Evolutionary conservation across 2,113 vertebrate genomes (phyloP), one percentile per base, ranked within the genome.

Genomic region (Cavia porcellus): DNA sequence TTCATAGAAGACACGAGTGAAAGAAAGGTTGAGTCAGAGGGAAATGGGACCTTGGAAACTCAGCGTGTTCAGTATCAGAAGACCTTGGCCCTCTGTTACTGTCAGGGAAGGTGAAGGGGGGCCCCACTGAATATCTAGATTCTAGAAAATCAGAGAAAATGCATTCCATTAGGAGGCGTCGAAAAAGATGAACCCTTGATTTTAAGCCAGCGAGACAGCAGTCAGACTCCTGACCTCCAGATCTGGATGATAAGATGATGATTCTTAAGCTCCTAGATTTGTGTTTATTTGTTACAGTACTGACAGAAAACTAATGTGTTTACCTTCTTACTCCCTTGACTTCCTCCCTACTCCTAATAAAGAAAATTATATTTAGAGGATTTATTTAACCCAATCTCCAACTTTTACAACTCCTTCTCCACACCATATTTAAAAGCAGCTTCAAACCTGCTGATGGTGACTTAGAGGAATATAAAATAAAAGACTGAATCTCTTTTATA

Each of bases 341-440:
- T 30, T 89, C 77, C 55, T 87, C 50, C 20, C 35, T 87, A 45
- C 85, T 93, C 38, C 14, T 85, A 92, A 90, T 72, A 70, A 91
- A 68, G 77, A 45, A 81, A 95, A 94, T 93, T 81, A 62, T 64
- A 92, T 94, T 74, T 68, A 92, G 45, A 92, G 87, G 57, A 95
- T 84, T 91, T 95, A 86, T 95, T 92, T 70, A 82, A 90, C 10
- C 19, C 55, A 77, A 87, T 90, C 59, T 72, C 32, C 0, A 35
- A 68, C 47, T 89, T 95, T 93, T 92, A 75, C 70, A 96, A 77
- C n/a, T n/a, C 19, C 25, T 75, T 47, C 32, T 72, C 57, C 28
- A 86, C 14, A 7, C 20, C 85, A 35, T 70, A 92, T 86, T 96
- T 93, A 80, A 97, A 90, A 47, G 35, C 38, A 55, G 35, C 68